phyloP scores from a whole-genome alignment of 1,140 invertebrate genomes.

The Brevipalpus yothersi region DNA sequence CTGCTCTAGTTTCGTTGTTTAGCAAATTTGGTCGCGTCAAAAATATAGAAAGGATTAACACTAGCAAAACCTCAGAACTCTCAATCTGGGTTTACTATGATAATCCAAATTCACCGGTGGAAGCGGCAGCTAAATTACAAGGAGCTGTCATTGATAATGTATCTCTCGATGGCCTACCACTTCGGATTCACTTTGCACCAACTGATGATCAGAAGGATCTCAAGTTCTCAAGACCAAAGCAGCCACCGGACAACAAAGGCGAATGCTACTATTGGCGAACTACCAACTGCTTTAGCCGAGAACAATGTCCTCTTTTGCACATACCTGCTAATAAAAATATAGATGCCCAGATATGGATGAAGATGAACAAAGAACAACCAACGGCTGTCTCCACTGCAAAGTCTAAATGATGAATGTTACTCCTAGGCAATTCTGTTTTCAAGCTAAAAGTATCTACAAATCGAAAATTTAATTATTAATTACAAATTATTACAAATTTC shows the following conservation, averaged over 20 bases:
- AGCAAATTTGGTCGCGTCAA: constrained; percentile 5
- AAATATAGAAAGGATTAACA: constrained; percentile 1
- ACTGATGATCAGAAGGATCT: constrained; percentile 9
- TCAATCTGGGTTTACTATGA: constrained; percentile 8
- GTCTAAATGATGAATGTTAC: background rate
- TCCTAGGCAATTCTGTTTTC: background rate
- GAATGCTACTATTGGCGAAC: constrained; percentile 11
- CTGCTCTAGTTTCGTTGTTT: constrained; percentile 3
- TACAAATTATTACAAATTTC: too few species aligned
- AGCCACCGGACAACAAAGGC: constrained; percentile 5
- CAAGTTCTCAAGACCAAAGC: constrained; percentile 8
- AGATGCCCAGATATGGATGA: constrained; percentile 10
- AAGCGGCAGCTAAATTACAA: constrained; percentile 6
- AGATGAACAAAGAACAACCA: background rate
- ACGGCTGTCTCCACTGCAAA: background rate
- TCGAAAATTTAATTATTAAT: background rate
- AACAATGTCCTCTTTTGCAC: constrained; percentile 5
- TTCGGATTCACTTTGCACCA: constrained; percentile 7
- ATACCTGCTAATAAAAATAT: constrained; percentile 8
- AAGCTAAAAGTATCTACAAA: background rate
- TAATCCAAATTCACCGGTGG: constrained; percentile 7
- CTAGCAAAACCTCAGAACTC: background rate
- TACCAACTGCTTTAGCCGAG: constrained; percentile 4
- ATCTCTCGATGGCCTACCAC: background rate
- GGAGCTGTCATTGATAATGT: background rate